These are phyloP conservation scores for Xanthia togata DNA, from an alignment of 2,888 invertebrate genomes.

Conservation along the genomic window DNA sequence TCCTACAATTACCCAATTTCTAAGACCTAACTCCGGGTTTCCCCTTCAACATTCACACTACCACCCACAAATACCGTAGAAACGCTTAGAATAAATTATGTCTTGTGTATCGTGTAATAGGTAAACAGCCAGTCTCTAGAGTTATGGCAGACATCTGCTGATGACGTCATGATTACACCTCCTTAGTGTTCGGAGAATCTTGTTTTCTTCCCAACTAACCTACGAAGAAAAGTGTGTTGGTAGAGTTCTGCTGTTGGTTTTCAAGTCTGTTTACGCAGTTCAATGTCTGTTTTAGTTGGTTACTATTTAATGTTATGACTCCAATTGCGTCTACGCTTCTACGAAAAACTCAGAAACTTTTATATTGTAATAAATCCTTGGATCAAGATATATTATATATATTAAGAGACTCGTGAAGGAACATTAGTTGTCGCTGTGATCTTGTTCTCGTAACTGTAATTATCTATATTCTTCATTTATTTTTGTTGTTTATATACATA, in stretches of 20 bases:
- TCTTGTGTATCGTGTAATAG: not conserved
- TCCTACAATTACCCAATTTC: not conserved
- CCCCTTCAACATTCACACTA: not conserved
- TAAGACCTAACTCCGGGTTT: not conserved
- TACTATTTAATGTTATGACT: not conserved
- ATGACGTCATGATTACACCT: slow-evolving; percentile 11
- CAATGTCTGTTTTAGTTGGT: not conserved
- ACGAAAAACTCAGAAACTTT: not conserved
- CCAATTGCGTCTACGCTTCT: not conserved
- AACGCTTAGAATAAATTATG: not conserved
- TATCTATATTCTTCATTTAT: too few relatives aligned
- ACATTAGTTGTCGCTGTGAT: too few relatives aligned
- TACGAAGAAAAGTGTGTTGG: not conserved
- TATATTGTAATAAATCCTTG: not conserved
- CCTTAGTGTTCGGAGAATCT: not conserved
- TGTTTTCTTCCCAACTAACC: not conserved
- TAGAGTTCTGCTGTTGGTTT: too few relatives aligned
- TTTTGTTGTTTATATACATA: too few relatives aligned
- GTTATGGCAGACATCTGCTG: slow-evolving; percentile 25
- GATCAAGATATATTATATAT: not conserved
- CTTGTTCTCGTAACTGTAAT: too few relatives aligned
- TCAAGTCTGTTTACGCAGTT: not conserved
- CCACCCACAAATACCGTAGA: not conserved
- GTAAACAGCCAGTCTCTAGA: slow-evolving; percentile 11
- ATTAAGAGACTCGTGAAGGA: too few relatives aligned